Conservation (phyloP, 1,140 invertebrate genomes). For the Euura saliciscinereae region DNA sequence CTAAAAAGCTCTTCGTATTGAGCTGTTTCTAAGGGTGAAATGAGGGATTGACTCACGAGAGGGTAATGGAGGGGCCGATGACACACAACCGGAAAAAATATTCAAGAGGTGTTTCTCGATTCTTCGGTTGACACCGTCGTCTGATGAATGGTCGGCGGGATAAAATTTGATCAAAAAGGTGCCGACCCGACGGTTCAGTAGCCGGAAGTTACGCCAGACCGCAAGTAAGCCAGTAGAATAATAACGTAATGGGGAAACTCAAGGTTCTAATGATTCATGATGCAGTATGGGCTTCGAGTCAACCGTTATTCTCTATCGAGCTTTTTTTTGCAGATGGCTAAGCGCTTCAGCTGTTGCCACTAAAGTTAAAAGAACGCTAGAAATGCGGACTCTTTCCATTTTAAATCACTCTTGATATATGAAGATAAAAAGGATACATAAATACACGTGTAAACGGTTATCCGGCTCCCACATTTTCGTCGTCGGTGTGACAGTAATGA, state of each 20-base stretch:
- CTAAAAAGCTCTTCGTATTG: too few relatives aligned
- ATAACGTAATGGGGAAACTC: neutral
- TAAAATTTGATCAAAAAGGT: neutral
- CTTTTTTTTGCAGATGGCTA: neutral
- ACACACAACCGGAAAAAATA: neutral
- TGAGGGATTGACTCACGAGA: too few relatives aligned
- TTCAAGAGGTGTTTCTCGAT: neutral
- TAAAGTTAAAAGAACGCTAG: too few relatives aligned
- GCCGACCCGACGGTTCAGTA: neutral
- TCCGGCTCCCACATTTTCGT: too few relatives aligned
- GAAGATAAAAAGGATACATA: neutral
- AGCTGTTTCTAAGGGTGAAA: too few relatives aligned
- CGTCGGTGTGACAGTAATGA: neutral
- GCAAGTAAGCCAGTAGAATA: slow-evolving; percentile 1
- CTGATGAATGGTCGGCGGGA: neutral
- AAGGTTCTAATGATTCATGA: neutral
- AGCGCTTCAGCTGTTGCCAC: too few relatives aligned
- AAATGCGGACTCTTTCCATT: neutral
- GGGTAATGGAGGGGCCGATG: too few relatives aligned
- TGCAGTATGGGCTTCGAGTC: neutral
- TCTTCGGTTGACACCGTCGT: neutral
- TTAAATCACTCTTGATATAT: neutral
- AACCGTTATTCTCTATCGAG: neutral
- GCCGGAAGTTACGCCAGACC: neutral
- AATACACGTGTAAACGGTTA: too few relatives aligned